Evolutionary conservation across 2,797 vertebrate genomes (phyloP), one percentile per base, ranked within the genome.

Genomic region (Benthosema pterotum): DNA sequence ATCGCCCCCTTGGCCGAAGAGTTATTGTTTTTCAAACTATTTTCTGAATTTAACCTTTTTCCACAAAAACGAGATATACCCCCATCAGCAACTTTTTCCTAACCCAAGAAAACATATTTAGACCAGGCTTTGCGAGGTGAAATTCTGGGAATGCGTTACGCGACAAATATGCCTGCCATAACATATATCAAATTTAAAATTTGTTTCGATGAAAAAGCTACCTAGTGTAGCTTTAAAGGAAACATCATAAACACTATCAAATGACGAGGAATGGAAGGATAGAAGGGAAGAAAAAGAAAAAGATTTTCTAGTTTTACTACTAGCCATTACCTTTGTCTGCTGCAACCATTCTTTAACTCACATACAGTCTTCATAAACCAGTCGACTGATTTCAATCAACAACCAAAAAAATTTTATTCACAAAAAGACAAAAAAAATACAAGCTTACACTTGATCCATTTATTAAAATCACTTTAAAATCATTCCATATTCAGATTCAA

Each of bases 381-480:
- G 2, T 67, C 15, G 19, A 3, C 55, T 38, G 42, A 68, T 67
- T 46, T 56, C 17, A 56, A 9, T 53, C n/a, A 43, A 60, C 11
- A 50, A 12, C 14, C 11, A 50, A 12, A 12, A 63, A 73, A 55
- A 57, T n/a, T 72, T 18, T 48, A 83, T 66, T 80, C 17, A 74
- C n/a, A 77, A 65, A 46, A 48, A 57, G 12, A 75, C 55, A 32
- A 70, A 63, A 51, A n/a, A n/a, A n/a, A n/a, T n/a, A n/a, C n/a
- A n/a, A 7, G 25, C 74, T 75, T 56, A 59, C 59, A 77, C 15
- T 38, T 61, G 50, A 69, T 72, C 58, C 0, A 13, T 83, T 86
- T 82, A 84, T 84, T 86, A 15, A 19, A 54, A 13, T 67, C 22
- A 61, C 69, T 75, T 69, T 53, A 57, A 71, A 69, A 50, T 42